phyloP scores from a whole-genome alignment of 2,888 invertebrate genomes.

The Dryomyza anilis region DNA sequence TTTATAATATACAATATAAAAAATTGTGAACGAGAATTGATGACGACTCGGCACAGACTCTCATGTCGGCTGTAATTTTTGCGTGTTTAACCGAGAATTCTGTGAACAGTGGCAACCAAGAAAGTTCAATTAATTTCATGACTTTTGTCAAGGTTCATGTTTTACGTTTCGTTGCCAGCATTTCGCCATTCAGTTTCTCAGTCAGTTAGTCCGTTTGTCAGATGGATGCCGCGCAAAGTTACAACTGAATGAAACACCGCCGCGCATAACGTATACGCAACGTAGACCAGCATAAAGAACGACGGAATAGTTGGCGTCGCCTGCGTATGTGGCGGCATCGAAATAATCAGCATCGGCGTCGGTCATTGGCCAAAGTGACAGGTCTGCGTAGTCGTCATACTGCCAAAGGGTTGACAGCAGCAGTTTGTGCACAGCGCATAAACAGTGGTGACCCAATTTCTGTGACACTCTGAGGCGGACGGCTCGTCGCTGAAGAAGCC shows the following conservation, averaged over 20 bases:
- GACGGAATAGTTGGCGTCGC: too few relatives aligned
- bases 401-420: neutral
- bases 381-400: neutral
- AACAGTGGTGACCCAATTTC: conserved; percentile 49
- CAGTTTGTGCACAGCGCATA: neutral
- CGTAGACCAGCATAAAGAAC: too few relatives aligned
- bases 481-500: conserved; percentile 35
- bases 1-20: too few relatives aligned
- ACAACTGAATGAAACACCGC: neutral
- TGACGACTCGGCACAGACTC: neutral
- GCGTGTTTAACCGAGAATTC: neutral
- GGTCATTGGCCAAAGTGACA: conserved; percentile 30
- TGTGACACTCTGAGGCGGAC: conserved; percentile 34
- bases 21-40: neutral
- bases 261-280: conserved; percentile 2
- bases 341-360: conserved; percentile 2
- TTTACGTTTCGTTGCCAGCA: neutral
- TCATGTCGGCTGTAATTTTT: neutral
- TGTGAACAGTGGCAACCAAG: neutral
- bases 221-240: too few relatives aligned
- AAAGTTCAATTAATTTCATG: conserved; percentile 35
- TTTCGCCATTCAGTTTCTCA: too few relatives aligned
- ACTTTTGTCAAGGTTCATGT: conserved; percentile 38
- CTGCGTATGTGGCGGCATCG: too few relatives aligned
- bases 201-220: too few relatives aligned